Evolutionary conservation across 2,888 invertebrate genomes (phyloP), one percentile per base, ranked within the genome.

Genomic region (Drosophila silvestris): DNA sequence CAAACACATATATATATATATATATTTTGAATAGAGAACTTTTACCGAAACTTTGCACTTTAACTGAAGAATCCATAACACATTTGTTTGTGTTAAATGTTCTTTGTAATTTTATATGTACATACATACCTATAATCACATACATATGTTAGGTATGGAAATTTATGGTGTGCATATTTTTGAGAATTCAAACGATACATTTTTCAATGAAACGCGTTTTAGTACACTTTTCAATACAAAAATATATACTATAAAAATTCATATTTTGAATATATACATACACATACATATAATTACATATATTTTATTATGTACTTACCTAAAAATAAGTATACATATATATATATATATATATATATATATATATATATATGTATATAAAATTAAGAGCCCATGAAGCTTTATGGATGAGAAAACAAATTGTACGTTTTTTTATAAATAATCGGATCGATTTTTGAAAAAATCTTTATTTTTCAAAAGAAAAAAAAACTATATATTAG

Each of bases 11-110:
- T 70, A 70, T 59, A 44, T 33, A 47, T 32, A 5, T 37, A 57
- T 22, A 83, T 84, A 89, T 84, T 85, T 85, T 89, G 89, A 85
- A 89, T 85, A 85, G 77, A 74, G 50, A 84, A 82, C 85, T 89
- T 84, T 89, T 89, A 89, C 89, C 79, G 81, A 61, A 64, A 54
- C 66, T 87, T 57, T 63, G 54, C 39, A 77, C 63, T 63, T 74
- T 37, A 66, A 50, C 58, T 62, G 35, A 59, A 66, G 52, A 53
- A 59, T 57, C 53, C 59, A 41, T 12, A 59, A 71, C 57, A 76
- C 67, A 83, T 58, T 71, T 64, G 52, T 54, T 82, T 74, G 69
- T 81, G 67, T 74, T 70, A 73, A 71, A 83, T 71, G 64, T 74
- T 88, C 64, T 84, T 89, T 89, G 89, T 84, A 89, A 79, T 84